Evolutionary conservation across 2,113 vertebrate genomes (phyloP), one percentile per base, ranked within the genome.

Genomic region (Malaclemys terrapin): DNA sequence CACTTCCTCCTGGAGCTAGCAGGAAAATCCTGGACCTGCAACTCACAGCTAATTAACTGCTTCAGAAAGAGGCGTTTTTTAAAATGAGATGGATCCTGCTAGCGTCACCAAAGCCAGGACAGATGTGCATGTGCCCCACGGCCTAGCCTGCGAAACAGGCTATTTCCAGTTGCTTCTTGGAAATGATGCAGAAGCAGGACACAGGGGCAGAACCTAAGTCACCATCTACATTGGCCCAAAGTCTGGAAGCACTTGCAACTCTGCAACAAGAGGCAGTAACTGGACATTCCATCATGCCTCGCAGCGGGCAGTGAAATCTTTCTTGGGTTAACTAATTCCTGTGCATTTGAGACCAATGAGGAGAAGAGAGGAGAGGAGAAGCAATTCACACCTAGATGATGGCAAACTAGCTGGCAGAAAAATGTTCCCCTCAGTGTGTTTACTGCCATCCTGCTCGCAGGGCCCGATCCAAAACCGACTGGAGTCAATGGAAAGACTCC

Each of bases 1-100:
- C 8, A 6, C 5, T 88, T 91, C 72, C 72, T 42, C 38, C 72
- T 0, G 1, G 38, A 53, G 65, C 69, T 57, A 87, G 35, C 2
- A 85, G 53, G 29, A 85, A 86, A 88, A 87, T 24, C 57, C 27
- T 0, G 0, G 53, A 42, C 45, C 5, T 82, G 45, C 49, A 27
- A 86, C 82, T 85, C 27, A 54, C 52, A 53, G 57, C 78, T 53
- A 57, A 59, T 80, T 25, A 91, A 35, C 56, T 96, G 81, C 76
- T 89, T 89, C n/a, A 5, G 35, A 91, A 84, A 53, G 72, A 92
- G 83, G 49, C 90, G 80, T 78, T 94, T 2, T 24, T 86, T 82
- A 65, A 94, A 93, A 94, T 83, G 42, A 85, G 6, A 19, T 88
- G 42, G 79, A 83, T 22, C 1, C 2, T 38, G 62, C 35, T 3